Conservation (phyloP, 2,113 vertebrate genomes). For the Callithrix jacchus region DNA sequence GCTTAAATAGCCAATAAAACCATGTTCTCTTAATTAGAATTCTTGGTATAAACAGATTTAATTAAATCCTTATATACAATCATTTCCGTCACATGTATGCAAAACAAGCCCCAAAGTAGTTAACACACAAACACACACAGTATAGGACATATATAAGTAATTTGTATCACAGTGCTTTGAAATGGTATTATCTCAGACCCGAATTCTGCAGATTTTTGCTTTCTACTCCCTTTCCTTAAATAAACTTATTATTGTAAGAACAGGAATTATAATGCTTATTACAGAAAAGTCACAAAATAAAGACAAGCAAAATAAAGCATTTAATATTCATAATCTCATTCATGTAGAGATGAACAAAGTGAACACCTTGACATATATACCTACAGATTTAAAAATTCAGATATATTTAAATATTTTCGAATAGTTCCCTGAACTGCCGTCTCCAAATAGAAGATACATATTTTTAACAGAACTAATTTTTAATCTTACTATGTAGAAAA, state of each 20-base stretch:
- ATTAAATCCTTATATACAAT: background rate
- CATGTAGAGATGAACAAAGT: background rate
- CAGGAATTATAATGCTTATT: constrained; percentile 25
- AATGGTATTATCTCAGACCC: background rate
- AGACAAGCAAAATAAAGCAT: background rate
- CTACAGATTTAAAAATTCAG: background rate
- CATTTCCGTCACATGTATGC: background rate
- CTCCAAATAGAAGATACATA: background rate
- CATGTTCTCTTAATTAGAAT: constrained; percentile 4
- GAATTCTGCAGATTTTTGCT: background rate
- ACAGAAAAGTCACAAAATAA: constrained; percentile 32
- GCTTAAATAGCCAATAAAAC: background rate
- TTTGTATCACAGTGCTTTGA: background rate
- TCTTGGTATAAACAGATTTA: background rate
- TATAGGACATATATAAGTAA: background rate
- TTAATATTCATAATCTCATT: background rate
- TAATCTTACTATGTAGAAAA: background rate
- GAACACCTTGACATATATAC: background rate
- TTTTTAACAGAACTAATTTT: background rate
- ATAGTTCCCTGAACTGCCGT: background rate
- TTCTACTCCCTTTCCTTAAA: background rate
- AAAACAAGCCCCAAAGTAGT: background rate
- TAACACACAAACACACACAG: background rate
- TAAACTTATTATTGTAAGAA: constrained; percentile 30
- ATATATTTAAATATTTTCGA: background rate